Evolutionary conservation across 2,113 vertebrate species (phyloP).

Genomic region (Oncorhynchus keta): DNA sequence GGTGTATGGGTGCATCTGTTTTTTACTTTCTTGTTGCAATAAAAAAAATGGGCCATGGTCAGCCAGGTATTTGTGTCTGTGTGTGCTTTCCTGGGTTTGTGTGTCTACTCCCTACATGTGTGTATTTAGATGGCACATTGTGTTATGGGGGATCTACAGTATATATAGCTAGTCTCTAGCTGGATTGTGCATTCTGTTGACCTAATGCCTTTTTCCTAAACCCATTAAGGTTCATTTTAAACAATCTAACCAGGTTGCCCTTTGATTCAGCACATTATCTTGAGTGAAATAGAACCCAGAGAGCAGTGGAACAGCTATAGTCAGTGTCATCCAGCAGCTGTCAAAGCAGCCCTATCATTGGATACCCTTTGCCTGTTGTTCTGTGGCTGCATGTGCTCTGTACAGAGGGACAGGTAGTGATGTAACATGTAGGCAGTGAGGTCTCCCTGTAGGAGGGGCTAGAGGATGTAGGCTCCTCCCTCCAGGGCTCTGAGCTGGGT

Average conservation of each 20-base stretch:
- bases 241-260: background rate
- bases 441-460: background rate
- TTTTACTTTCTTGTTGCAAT: no score
- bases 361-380: constrained; percentile 23
- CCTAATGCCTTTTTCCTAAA: background rate
- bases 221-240: constrained; percentile 31
- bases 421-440: constrained; percentile 20
- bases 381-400: constrained; percentile 27
- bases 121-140: background rate
- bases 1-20: background rate
- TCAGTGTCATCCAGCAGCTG: background rate
- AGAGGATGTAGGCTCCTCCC: constrained; percentile 3
- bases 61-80: no score
- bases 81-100: no score
- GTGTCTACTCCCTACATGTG: background rate
- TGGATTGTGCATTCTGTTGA: background rate
- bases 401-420: constrained; percentile 38
- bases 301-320: constrained; percentile 4
- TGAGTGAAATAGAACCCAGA: constrained; percentile 17
- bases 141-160: background rate
- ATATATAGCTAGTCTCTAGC: background rate
- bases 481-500: constrained; percentile 34
- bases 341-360: constrained; percentile 12
- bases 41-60: no score
- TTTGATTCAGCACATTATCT: constrained; percentile 23